Evolutionary conservation across 1,140 invertebrate species (phyloP), one percentile per base, ranked within the genome.

Genomic region (Phortica variegata): DNA sequence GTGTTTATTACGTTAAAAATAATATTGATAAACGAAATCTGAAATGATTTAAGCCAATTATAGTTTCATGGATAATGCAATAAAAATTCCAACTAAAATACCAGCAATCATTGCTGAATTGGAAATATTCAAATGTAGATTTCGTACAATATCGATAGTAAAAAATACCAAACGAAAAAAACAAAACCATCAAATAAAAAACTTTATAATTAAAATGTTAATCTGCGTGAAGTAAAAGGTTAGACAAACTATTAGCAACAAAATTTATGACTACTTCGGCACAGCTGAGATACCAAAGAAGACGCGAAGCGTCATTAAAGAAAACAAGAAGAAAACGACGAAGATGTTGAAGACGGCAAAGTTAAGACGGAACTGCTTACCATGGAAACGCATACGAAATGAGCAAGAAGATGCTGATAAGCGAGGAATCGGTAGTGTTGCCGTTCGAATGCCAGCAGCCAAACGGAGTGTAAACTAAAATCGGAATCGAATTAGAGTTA

Each of bases 191-290:
- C 58, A 48, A 47, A 41, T 52, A 62, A 62, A 33, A 48, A 63
- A 49, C 61, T 60, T 68, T 55, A 63, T 68, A 68, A 68, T 68
- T 68, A 68, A 68, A 68, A 68, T 68, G 63, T 68, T 68, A 68
- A 68, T 68, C 54, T 68, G 60, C 60, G 63, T 68, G 63, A 68
- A 68, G 63, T 68, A 68, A 68, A 68, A 68, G 63, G 63, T 68
- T 68, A 68, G 63, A 68, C 63, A 68, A 68, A 68, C 63, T 68
- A 68, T 68, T 68, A 61, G 54, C 54, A 61, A 23, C 36, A 33
- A 55, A 68, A 68, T 68, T 68, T 68, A 68, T 68, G 63, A 63
- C 60, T 58, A 60, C 15, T 15, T n/a, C 33, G 33, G n/a, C n/a
- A n/a, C n/a, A n/a, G n/a, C n/a, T n/a, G n/a, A n/a, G n/a, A n/a